Evolutionary conservation across 2,888 invertebrate species (phyloP).

Genomic region (Dysmachus trigonus): DNA sequence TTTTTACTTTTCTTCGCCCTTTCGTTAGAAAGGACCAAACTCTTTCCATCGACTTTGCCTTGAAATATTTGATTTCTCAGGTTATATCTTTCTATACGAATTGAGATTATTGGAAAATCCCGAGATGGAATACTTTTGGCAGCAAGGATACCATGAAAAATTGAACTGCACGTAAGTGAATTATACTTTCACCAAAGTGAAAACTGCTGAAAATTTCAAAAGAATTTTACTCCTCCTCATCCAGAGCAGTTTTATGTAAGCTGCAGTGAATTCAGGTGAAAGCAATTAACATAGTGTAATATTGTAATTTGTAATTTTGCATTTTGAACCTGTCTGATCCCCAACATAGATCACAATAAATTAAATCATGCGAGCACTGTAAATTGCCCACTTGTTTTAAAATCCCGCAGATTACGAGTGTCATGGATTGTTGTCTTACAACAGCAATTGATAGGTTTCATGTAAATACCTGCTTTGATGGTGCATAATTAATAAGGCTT

Average conservation of each 20-base stretch:
- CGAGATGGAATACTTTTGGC: conserved; percentile 1
- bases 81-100: conserved; percentile 30
- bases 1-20: conserved; percentile 34
- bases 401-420: neutral
- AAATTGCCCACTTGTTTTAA: neutral
- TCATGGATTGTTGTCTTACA: neutral
- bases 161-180: conserved; percentile 12
- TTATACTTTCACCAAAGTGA: conserved; percentile 7
- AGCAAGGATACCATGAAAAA: neutral
- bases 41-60: neutral
- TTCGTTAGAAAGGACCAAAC: conserved; percentile 21
- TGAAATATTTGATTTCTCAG: conserved; percentile 42
- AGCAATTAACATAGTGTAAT: neutral
- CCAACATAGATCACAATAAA: neutral
- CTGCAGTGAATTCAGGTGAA: neutral
- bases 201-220: neutral
- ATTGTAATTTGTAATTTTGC: neutral
- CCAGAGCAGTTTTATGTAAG: neutral
- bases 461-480: neutral
- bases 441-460: neutral
- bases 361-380: neutral
- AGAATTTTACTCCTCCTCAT: neutral
- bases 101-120: conserved; percentile 17
- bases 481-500: neutral
- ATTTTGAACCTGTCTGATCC: neutral